Base-by-base conservation (phyloP, 2,888 invertebrate genomes). In the Tupiocoris notatus region DNA sequence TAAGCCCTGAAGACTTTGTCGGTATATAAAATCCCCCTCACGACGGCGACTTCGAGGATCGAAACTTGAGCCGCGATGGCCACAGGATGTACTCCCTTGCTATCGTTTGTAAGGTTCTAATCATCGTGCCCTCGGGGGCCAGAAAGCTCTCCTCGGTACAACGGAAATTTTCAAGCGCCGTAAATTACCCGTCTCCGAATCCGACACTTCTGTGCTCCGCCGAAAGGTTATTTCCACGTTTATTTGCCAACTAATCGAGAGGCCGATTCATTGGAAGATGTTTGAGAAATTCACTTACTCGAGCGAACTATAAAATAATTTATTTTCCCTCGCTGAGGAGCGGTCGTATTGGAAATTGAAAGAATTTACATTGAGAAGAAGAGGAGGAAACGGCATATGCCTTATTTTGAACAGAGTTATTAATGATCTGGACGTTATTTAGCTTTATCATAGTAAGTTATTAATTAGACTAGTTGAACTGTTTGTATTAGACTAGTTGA, bases 121-220 rank as follows among this genome's bases (percentile, higher is more conserved):
- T 73, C 73, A 73, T 62, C 73, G 54, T 17, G 25, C 62, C 62
- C 70, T 58, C 62, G 63, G 62, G 73, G 66, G 58, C 66, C 59
- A 23, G n/a, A 59, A 66, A 59, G 66, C 12, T 39, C 39, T 39
- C n/a, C 39, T 39, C 39, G 39, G 39, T 7, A 3, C 75, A 65
- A 75, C 24, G 56, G 24, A 58, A 75, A 65, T 73, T 61, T 73
- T 73, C 25, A 39, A 73, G 58, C 17, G 24, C 62, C 73, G 39
- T 73, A 73, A 73, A 73, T 73, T 62, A 58, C 70, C 59, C 25
- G 54, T 59, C 22, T 2, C 39, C 18, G 21, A 12, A 12, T 16
- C 17, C 20, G 63, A 73, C 73, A 73, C 73, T 73, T 73, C 73
- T 73, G 73, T 73, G 23, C 61, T 62, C 39, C 73, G 73, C 73